Evolutionary conservation across 2,113 vertebrate genomes (phyloP).

Genomic region (Hiodon tergisus): DNA sequence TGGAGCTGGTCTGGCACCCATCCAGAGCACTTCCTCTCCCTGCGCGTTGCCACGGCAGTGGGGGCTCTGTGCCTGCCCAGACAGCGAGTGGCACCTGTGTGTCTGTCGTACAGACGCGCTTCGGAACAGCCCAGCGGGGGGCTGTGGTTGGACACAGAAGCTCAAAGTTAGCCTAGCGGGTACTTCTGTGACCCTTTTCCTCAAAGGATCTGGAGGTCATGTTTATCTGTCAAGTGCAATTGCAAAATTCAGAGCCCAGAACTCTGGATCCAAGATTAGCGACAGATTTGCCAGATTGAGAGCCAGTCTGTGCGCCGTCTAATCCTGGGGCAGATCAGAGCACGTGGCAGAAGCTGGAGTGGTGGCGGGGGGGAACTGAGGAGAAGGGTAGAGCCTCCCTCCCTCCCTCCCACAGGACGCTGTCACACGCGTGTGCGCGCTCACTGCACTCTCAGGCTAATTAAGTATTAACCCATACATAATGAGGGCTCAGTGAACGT

Average conservation of each 20-base stretch:
- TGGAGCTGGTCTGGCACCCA: neutral
- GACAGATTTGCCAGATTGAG: slow-evolving; percentile 40
- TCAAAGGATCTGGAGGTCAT: neutral
- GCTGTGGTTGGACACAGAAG: no score
- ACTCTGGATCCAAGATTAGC: slow-evolving; percentile 35
- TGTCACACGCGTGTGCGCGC: no score
- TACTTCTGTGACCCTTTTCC: no score
- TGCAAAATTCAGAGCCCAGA: slow-evolving; percentile 32
- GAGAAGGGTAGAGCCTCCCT: no score
- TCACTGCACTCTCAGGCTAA: no score
- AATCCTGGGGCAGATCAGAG: slow-evolving; percentile 44
- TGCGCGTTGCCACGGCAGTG: neutral
- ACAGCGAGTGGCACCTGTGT: neutral
- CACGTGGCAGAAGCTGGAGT: slow-evolving; percentile 42
- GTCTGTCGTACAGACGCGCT: neutral
- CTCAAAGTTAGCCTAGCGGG: no score
- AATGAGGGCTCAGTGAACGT: no score
- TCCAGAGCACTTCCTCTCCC: neutral
- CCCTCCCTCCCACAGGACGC: no score
- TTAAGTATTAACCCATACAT: no score
- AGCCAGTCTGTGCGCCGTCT: slow-evolving; percentile 36
- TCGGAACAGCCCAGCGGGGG: no score
- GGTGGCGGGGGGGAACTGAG: neutral
- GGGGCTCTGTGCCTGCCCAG: no score
- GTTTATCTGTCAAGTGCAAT: slow-evolving; percentile 29